These are phyloP conservation scores for Vanessa tameamea DNA, from an alignment of 1,140 invertebrate genomes.

Conservation along the genomic window DNA sequence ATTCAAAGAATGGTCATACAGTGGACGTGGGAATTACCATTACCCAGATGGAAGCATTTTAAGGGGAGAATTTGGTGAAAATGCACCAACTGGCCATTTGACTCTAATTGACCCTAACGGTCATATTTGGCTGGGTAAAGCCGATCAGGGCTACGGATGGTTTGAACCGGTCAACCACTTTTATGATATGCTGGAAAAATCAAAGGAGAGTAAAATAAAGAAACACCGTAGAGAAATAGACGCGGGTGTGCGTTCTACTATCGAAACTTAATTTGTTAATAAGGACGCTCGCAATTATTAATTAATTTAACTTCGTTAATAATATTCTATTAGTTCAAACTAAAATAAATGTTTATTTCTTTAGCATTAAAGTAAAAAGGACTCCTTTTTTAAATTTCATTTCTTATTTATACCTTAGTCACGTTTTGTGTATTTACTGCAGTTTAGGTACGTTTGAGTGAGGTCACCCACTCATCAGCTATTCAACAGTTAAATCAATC, in stretches of 20 bases:
- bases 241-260: neutral
- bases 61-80: slow-evolving; percentile 55
- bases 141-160: slow-evolving; percentile 61
- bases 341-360: neutral
- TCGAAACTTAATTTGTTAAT: slow-evolving; percentile 12
- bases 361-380: neutral
- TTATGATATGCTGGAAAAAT: slow-evolving; percentile 49
- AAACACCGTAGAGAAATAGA: neutral
- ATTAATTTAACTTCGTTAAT: neutral
- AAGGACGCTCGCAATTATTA: neutral
- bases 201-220: slow-evolving; percentile 33
- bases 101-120: slow-evolving; percentile 62
- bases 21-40: slow-evolving; percentile 52
- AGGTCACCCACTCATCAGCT: too few species aligned
- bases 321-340: neutral
- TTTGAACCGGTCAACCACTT: slow-evolving; percentile 52
- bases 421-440: too few species aligned
- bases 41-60: slow-evolving; percentile 62
- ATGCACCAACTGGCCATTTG: slow-evolving; percentile 50
- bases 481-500: too few species aligned
- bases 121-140: slow-evolving; percentile 61
- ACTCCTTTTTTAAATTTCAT: neutral
- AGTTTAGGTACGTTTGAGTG: too few species aligned
- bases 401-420: neutral
- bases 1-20: slow-evolving; percentile 64